phyloP scores from a whole-genome alignment of 2,113 vertebrate species.

The Amia ocellicauda region DNA sequence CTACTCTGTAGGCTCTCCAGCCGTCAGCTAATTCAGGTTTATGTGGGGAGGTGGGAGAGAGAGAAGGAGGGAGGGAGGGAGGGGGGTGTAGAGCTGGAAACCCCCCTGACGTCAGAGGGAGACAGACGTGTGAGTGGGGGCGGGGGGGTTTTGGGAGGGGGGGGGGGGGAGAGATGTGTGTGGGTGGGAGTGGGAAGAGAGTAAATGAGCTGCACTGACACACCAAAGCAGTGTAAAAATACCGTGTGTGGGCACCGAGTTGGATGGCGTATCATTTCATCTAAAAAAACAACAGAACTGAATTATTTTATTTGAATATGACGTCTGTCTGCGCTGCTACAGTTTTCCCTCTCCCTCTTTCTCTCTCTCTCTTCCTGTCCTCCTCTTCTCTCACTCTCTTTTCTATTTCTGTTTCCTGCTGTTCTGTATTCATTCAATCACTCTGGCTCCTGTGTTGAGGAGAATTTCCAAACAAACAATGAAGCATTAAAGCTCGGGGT shows the following conservation, averaged over 20 bases:
- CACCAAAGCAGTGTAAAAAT: constrained; percentile 70
- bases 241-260: constrained; percentile 69
- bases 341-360: constrained; percentile 39
- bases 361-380: constrained; percentile 14
- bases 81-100: constrained; percentile 61
- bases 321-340: constrained; percentile 40
- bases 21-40: constrained; percentile 19
- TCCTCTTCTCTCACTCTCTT: constrained; percentile 21
- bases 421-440: background rate
- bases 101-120: constrained; percentile 77
- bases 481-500: background rate
- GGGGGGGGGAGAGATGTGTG: constrained; percentile 39
- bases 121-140: constrained; percentile 35
- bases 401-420: constrained; percentile 20
- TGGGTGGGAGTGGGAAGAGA: constrained; percentile 66
- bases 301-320: constrained; percentile 42
- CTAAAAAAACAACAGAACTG: constrained; percentile 48
- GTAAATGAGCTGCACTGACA: constrained; percentile 70
- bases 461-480: background rate
- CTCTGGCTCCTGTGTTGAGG: too few relatives aligned
- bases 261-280: constrained; percentile 53
- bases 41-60: constrained; percentile 24
- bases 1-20: too few relatives aligned
- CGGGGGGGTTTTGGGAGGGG: constrained; percentile 33
- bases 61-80: constrained; percentile 54